phyloP scores from a whole-genome alignment of 2,888 invertebrate species.

The Saturnia pavonia region DNA sequence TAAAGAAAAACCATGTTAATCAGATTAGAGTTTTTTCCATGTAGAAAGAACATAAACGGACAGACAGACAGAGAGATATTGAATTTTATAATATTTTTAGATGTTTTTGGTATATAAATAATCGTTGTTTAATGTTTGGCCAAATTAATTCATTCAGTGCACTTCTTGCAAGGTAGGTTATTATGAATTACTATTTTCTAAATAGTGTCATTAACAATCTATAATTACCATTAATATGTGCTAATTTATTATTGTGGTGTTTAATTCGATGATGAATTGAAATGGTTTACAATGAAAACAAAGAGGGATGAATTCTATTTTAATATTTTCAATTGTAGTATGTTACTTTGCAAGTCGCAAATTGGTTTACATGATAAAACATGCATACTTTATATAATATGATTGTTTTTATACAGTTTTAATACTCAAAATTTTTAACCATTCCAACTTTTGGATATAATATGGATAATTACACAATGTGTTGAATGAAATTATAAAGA shows the following conservation, averaged over 20 bases:
- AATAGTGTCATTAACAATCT: neutral
- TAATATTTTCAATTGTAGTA: neutral
- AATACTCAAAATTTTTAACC: conserved; percentile 71
- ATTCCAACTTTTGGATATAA: conserved; percentile 55
- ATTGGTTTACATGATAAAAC: neutral
- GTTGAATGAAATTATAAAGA: conserved; percentile 16
- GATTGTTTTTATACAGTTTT: conserved; percentile 65
- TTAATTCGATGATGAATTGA: neutral
- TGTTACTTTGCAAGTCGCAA: neutral
- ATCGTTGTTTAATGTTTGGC: neutral
- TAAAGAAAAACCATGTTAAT: too few relatives aligned
- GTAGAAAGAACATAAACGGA: too few relatives aligned
- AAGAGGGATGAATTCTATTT: neutral
- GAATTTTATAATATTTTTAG: too few relatives aligned
- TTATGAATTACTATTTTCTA: neutral
- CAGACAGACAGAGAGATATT: too few relatives aligned
- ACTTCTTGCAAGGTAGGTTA: neutral
- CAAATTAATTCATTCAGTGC: neutral
- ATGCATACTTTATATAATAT: conserved; percentile 12
- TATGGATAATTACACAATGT: conserved; percentile 19
- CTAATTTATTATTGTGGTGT: neutral
- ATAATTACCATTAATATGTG: neutral
- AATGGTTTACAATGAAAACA: neutral
- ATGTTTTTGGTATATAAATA: neutral
- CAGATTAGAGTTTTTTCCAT: too few relatives aligned